These are phyloP conservation scores for Anser brachyrhynchus DNA, from an alignment of 2,113 vertebrate genomes.

Conservation along the genomic window DNA sequence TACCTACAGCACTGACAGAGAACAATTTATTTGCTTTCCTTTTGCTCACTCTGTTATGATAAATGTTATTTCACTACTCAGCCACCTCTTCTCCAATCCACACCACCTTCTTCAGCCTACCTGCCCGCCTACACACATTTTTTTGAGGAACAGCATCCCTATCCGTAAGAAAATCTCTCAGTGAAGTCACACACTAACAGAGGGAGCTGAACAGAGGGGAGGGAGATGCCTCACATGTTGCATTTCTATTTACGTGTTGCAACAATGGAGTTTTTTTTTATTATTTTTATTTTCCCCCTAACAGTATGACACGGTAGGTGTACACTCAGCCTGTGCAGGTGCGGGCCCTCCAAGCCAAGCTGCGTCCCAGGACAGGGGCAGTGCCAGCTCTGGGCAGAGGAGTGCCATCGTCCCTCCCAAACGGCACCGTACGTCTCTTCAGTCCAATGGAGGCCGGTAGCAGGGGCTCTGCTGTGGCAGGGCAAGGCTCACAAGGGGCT, in stretches of 20 bases:
- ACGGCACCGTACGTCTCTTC: background rate
- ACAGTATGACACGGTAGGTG: background rate
- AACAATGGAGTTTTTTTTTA: background rate
- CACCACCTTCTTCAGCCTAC: background rate
- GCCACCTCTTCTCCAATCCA: background rate
- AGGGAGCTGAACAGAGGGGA: background rate
- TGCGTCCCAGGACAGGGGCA: background rate
- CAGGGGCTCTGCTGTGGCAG: background rate
- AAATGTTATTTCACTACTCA: background rate
- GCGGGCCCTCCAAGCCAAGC: background rate
- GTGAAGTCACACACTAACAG: background rate
- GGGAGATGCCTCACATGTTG: background rate
- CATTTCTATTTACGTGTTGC: background rate
- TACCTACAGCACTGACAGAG: background rate
- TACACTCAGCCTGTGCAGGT: background rate
- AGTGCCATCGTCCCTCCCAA: background rate
- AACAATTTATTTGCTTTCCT: background rate
- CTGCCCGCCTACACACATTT: background rate
- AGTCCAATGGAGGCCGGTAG: background rate
- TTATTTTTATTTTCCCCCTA: background rate
- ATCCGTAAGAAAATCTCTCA: background rate
- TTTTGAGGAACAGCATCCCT: background rate
- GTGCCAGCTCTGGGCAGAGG: background rate
- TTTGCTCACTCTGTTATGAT: background rate
- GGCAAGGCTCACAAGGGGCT: background rate